These are phyloP conservation scores for Loxodonta africana DNA, from an alignment of 2,113 vertebrate genomes.

Conservation along the genomic window DNA sequence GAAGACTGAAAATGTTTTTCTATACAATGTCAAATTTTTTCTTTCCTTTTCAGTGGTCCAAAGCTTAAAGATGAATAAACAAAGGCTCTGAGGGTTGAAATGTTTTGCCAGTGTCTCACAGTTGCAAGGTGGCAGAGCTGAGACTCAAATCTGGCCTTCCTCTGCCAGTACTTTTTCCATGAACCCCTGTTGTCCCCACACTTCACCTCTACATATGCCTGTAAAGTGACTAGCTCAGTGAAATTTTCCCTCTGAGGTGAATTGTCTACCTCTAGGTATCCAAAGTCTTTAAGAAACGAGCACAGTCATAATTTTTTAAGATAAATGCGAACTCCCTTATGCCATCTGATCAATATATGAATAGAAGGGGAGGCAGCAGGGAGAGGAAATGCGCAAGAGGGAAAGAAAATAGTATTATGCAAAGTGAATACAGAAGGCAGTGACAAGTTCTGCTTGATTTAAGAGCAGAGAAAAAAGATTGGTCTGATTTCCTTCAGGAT, in stretches of 20 bases:
- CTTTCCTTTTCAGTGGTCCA: neutral
- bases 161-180: neutral
- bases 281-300: neutral
- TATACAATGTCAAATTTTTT: neutral
- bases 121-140: neutral
- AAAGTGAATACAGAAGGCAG: slow-evolving; percentile 65
- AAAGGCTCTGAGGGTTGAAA: neutral
- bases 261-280: neutral
- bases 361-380: neutral
- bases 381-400: neutral
- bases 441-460: slow-evolving; percentile 69
- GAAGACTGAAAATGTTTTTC: neutral
- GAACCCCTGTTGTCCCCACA: neutral
- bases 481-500: slow-evolving; percentile 70
- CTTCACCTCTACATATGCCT: neutral
- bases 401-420: slow-evolving; percentile 55
- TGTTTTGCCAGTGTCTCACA: neutral
- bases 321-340: neutral
- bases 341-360: slow-evolving; percentile 5
- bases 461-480: slow-evolving; percentile 66
- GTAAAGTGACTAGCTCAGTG: neutral
- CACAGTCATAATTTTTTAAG: slow-evolving; percentile 40
- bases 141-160: too few species aligned
- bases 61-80: neutral
- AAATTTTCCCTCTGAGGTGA: neutral